Evolutionary conservation across 2,888 invertebrate genomes (phyloP).

Genomic region (Heliconius aoede): DNA sequence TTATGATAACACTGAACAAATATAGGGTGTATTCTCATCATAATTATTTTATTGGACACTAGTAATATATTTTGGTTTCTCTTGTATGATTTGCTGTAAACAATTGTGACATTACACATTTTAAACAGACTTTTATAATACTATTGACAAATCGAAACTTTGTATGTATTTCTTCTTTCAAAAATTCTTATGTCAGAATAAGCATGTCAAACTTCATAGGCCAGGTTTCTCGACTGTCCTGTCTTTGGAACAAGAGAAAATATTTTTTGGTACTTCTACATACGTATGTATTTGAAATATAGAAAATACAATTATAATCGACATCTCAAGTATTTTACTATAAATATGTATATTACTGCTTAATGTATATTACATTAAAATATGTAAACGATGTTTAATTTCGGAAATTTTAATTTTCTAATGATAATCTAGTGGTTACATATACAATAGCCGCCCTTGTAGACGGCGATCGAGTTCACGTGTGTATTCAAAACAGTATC

Average conservation of each 20-base stretch:
- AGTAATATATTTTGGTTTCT: not conserved
- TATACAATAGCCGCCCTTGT: slow-evolving; percentile 15
- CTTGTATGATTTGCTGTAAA: not conserved
- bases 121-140: not conserved
- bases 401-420: not conserved
- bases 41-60: slow-evolving; percentile 1
- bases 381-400: not conserved
- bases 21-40: slow-evolving; percentile 46
- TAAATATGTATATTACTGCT: too few relatives aligned
- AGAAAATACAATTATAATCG: too few relatives aligned
- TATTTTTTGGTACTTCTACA: too few relatives aligned
- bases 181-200: not conserved
- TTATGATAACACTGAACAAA: slow-evolving; percentile 54
- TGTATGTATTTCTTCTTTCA: not conserved
- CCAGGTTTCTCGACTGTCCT: not conserved
- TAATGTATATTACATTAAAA: too few relatives aligned
- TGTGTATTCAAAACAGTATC: slow-evolving; percentile 11
- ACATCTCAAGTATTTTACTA: too few relatives aligned
- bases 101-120: not conserved
- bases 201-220: not conserved
- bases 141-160: not conserved
- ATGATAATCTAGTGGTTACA: slow-evolving; percentile 25
- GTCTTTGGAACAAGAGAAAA: too few relatives aligned
- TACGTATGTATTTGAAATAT: too few relatives aligned
- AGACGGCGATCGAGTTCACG: not conserved